Base-by-base conservation (phyloP, 2,888 invertebrate genomes). In the Amphimallon solstitiale region DNA sequence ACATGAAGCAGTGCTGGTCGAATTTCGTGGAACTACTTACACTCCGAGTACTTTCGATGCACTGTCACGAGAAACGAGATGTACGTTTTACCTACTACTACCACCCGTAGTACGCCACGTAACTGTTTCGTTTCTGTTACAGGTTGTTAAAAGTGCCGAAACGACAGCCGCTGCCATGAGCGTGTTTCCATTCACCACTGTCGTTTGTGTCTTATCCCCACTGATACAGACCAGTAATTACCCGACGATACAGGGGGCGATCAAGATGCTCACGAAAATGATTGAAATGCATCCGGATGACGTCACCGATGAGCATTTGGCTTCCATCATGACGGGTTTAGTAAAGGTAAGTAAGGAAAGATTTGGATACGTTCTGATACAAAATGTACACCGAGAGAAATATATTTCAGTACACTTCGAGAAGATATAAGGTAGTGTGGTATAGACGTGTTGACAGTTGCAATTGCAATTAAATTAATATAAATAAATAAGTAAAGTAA, bases 1-100 rank as follows among this genome's bases (percentile, higher is more conserved):
- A 90, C 78, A 87, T 94, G 74, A 85, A 92, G 45, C 86, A 90
- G 66, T 89, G 90, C 73, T 97, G 97, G 88, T 88, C 90, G 71
- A 91, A 91, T 76, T 98, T 94, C 84, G 91, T 94, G 63, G 98
- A 98, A 85, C 86, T 98, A 63, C 91, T 97, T 38, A 89, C 96
- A 63, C 85, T 98, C 56, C 92, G 93, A 82, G 92, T 98, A 10
- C 89, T 98, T 73, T 90, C 93, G 79, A 93, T 94, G 62, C 95
- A 97, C 84, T 92, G 87, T 75, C 86, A 86, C 48, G 84, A 87
- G 70, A 88, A 87, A 81, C 89, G 90, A 82, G 90, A 91, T 81
- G 86, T 86, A 72, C 74, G 68, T 68, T 56, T 59, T 64, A 43
- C 35, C 51, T n/a, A n/a, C n/a, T n/a, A n/a, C n/a, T n/a, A n/a